Conservation (phyloP, 2,113 vertebrate genomes). For the Electrona antarctica region DNA sequence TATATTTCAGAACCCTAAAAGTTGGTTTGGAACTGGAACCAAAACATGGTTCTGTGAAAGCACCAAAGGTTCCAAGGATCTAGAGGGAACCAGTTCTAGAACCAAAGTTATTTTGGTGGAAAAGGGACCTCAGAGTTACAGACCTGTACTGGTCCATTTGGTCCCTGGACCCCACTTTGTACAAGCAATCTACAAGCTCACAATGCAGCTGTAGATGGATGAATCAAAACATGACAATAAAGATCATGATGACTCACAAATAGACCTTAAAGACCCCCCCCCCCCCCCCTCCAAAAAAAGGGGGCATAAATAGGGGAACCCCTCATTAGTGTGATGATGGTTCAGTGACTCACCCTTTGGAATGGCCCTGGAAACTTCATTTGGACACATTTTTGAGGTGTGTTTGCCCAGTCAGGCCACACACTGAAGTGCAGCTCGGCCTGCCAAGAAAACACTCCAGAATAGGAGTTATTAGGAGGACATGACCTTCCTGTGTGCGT, state of each 20-base stretch:
- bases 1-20: no score
- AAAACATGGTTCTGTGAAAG: no score
- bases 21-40: no score
- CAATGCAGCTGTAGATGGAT: background rate
- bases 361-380: conserved; percentile 59
- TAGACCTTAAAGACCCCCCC: background rate
- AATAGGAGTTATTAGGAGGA: conserved; percentile 55
- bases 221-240: background rate
- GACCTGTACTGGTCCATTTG: no score
- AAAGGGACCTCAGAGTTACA: no score
- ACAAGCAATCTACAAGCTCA: no score
- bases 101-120: no score
- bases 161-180: no score
- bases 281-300: background rate
- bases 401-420: conserved; percentile 63
- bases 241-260: background rate
- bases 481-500: conserved; percentile 29
- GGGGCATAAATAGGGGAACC: conserved; percentile 47
- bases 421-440: conserved; percentile 41
- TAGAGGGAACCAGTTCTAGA: no score
- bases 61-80: no score
- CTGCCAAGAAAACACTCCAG: conserved; percentile 66
- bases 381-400: conserved; percentile 44
- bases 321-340: conserved; percentile 61
- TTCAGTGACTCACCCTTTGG: conserved; percentile 59